phyloP scores from a whole-genome alignment of 2,888 invertebrate genomes.

The Hirudinaria manillensis region DNA sequence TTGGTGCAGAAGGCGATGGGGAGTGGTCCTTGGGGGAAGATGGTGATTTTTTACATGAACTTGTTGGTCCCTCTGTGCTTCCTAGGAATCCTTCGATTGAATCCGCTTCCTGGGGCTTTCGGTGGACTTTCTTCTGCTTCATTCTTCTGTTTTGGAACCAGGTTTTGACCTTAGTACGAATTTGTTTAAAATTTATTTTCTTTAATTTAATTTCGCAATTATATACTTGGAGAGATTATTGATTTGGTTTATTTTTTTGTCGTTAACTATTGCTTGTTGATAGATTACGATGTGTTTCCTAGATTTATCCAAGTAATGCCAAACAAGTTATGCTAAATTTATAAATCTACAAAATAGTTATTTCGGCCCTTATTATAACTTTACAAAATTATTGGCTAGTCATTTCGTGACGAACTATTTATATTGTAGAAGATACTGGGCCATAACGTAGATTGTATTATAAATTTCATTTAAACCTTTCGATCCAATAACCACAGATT shows the following conservation, averaged over 20 bases:
- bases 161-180: slow-evolving; percentile 94
- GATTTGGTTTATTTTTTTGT: neutral
- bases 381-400: too few species aligned
- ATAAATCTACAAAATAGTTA: too few species aligned
- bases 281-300: too few species aligned
- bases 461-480: too few species aligned
- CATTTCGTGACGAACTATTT: too few species aligned
- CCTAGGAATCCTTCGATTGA: neutral
- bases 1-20: neutral
- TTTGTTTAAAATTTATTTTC: too few species aligned
- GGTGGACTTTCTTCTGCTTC: slow-evolving; percentile 57
- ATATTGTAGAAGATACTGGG: too few species aligned
- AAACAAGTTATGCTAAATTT: too few species aligned
- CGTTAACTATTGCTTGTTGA: neutral
- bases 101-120: slow-evolving; percentile 41
- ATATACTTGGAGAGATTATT: neutral
- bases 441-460: too few species aligned
- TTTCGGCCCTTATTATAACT: too few species aligned
- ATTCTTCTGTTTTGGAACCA: slow-evolving; percentile 96
- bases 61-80: neutral
- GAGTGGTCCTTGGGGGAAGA: neutral
- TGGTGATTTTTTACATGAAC: neutral
- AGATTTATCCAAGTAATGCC: too few species aligned
- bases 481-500: too few species aligned
- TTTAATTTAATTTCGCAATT: neutral